Percentiles rank a stretch among this genome's conserved stretches.
phyloP scores from a whole-genome alignment of 2,888 invertebrate genomes.

The Eumacrocentrus americanus region DNA sequence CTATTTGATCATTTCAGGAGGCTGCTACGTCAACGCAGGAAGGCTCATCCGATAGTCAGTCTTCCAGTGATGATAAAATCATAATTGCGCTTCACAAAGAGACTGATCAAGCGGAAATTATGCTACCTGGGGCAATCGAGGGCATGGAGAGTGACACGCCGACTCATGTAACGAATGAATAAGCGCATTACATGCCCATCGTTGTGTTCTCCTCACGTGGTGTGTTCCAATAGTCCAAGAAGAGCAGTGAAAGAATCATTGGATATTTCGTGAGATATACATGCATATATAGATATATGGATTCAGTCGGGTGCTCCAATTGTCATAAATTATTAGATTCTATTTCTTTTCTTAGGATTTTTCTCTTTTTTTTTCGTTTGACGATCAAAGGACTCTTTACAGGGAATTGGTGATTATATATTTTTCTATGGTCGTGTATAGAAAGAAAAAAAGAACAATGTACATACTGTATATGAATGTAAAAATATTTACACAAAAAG shows the following conservation, averaged over 20 bases:
- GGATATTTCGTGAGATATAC: too few relatives aligned
- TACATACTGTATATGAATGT: constrained; percentile 57
- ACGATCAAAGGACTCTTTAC: constrained; percentile 39
- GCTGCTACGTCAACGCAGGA: constrained; percentile 77
- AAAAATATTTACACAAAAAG: constrained; percentile 49
- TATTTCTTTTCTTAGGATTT: constrained; percentile 25
- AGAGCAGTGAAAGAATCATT: background rate
- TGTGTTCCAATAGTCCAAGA: background rate
- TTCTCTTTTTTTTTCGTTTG: constrained; percentile 27
- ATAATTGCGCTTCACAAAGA: constrained; percentile 76
- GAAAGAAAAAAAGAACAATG: constrained; percentile 39
- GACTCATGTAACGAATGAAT: constrained; percentile 55
- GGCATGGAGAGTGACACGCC: constrained; percentile 49
- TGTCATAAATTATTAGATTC: constrained; percentile 6
- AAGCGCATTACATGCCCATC: constrained; percentile 28
- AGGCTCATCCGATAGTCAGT: constrained; percentile 73
- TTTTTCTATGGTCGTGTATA: constrained; percentile 49
- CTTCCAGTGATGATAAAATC: constrained; percentile 78
- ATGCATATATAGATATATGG: background rate
- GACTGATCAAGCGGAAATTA: constrained; percentile 64
- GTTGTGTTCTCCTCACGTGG: too few relatives aligned
- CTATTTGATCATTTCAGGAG: constrained; percentile 62
- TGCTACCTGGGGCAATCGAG: constrained; percentile 52
- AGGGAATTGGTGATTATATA: constrained; percentile 46
- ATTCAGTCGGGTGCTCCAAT: background rate